Evolutionary conservation across 2,113 vertebrate species (phyloP).

Genomic region (Poeciliopsis occidentalis): DNA sequence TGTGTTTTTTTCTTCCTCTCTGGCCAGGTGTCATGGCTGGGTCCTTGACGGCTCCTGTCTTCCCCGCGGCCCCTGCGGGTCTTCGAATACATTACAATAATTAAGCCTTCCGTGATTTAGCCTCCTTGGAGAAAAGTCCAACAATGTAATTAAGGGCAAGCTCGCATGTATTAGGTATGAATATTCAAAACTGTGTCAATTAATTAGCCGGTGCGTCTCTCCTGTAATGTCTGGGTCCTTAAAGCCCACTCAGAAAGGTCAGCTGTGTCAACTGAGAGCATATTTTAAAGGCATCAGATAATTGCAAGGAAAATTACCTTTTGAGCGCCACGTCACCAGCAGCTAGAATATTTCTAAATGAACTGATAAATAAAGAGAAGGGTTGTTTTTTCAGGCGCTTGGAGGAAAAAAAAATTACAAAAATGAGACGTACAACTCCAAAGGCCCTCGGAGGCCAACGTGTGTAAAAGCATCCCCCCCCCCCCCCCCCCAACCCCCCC

Average conservation of each 20-base stretch:
- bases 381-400: slow-evolving; percentile 26
- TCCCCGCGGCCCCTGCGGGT: slow-evolving; percentile 88
- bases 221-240: slow-evolving; percentile 88
- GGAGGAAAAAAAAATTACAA: slow-evolving; percentile 51
- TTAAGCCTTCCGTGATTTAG: slow-evolving; percentile 99
- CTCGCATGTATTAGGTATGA: slow-evolving; percentile 96
- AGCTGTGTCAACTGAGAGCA: slow-evolving; percentile 80
- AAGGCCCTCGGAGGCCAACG: slow-evolving; percentile 88
- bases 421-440: slow-evolving; percentile 63
- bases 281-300: slow-evolving; percentile 83
- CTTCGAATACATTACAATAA: slow-evolving; percentile 99
- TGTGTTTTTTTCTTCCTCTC: slow-evolving; percentile 76
- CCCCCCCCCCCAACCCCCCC: too few relatives aligned
- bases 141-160: slow-evolving; percentile 99
- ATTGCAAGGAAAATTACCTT: slow-evolving; percentile 80
- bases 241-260: slow-evolving; percentile 91
- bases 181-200: slow-evolving; percentile 99
- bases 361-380: slow-evolving; percentile 54
- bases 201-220: slow-evolving; percentile 94
- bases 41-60: slow-evolving; percentile 95
- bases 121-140: slow-evolving; percentile 98
- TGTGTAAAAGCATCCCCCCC: slow-evolving; percentile 84
- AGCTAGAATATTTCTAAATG: slow-evolving; percentile 10
- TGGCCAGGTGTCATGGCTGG: slow-evolving; percentile 95
- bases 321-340: slow-evolving; percentile 75